Percentiles rank a stretch among this genome's conserved stretches.
Conservation (phyloP, 2,797 vertebrate species). For the Sebastes steindachneri region DNA sequence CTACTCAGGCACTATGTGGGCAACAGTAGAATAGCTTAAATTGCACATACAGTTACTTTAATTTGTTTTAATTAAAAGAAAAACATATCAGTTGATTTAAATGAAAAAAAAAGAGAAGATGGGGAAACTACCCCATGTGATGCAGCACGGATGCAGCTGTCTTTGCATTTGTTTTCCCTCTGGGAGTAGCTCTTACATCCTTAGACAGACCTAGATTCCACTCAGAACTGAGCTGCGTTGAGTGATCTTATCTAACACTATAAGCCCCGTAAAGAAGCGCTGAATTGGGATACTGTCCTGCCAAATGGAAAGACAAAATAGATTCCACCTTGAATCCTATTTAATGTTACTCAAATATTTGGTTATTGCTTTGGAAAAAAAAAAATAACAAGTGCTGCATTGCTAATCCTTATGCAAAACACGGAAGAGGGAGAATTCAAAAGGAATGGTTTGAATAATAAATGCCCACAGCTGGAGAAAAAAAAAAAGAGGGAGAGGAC, state of each 20-base stretch:
- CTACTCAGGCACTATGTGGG: not conserved
- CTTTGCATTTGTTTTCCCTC: slow-evolving; percentile 34
- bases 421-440: slow-evolving; percentile 68
- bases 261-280: slow-evolving; percentile 24
- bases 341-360: slow-evolving; percentile 67
- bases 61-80: not conserved
- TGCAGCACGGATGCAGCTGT: slow-evolving; percentile 1
- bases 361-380: slow-evolving; percentile 56
- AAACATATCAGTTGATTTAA: not conserved
- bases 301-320: slow-evolving; percentile 32
- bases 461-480: slow-evolving; percentile 69
- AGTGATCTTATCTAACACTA: slow-evolving; percentile 45
- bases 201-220: slow-evolving; percentile 36
- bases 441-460: slow-evolving; percentile 78
- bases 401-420: slow-evolving; percentile 74
- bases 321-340: slow-evolving; percentile 49
- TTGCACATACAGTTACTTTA: not conserved
- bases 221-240: slow-evolving; percentile 20
- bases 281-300: slow-evolving; percentile 9
- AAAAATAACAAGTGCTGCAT: slow-evolving; percentile 51
- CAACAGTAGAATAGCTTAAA: not conserved
- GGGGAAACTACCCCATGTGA: slow-evolving; percentile 3
- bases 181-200: slow-evolving; percentile 43
- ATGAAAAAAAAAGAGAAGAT: not conserved
- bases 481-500: slow-evolving; percentile 51